These are phyloP conservation scores for Poeciliopsis paucimaculata DNA, from an alignment of 2,797 vertebrate species.

Conservation along the genomic window DNA sequence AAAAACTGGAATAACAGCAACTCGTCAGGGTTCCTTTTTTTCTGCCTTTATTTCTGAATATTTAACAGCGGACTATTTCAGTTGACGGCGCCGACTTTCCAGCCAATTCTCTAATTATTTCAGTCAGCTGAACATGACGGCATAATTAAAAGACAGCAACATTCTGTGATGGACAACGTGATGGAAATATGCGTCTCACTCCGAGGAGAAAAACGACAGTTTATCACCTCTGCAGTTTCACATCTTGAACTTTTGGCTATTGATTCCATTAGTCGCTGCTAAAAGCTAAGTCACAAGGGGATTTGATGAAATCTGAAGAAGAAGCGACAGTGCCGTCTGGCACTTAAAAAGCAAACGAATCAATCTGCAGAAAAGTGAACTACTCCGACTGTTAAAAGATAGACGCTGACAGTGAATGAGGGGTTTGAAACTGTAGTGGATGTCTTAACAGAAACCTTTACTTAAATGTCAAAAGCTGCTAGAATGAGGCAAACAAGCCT, in stretches of 20 bases:
- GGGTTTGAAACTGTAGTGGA: neutral
- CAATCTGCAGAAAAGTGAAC: neutral
- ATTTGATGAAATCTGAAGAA: neutral
- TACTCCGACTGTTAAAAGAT: neutral
- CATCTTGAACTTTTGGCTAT: constrained; percentile 3
- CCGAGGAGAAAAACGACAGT: neutral
- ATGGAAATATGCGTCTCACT: neutral
- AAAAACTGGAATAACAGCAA: neutral
- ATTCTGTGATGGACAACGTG: neutral
- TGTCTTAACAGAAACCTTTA: neutral
- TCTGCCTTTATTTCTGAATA: neutral
- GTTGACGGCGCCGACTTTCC: neutral
- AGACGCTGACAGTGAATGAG: neutral
- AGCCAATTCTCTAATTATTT: neutral
- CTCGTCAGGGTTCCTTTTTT: neutral
- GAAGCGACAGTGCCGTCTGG: neutral
- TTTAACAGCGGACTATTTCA: neutral
- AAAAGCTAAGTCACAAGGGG: neutral
- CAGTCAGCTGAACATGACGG: neutral
- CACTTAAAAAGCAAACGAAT: neutral
- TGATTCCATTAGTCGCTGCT: constrained; percentile 3
- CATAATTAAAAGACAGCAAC: constrained; percentile 1
- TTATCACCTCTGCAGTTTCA: neutral
- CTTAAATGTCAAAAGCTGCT: neutral
- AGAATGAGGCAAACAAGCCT: neutral